Conservation (phyloP, 2,797 vertebrate species). For the Hapalemur alaotrensis region DNA sequence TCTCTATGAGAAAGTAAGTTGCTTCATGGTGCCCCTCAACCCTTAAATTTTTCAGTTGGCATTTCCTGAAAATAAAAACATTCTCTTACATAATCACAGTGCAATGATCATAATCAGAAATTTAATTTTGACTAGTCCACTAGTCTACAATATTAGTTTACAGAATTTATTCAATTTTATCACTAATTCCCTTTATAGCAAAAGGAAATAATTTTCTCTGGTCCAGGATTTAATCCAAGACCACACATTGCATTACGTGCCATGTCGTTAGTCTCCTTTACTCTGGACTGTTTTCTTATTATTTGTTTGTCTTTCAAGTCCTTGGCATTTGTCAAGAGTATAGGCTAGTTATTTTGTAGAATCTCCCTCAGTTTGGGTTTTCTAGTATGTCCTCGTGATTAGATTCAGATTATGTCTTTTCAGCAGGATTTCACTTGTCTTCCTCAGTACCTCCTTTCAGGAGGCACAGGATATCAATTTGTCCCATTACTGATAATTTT, state of each 20-base stretch:
- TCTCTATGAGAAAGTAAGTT: neutral
- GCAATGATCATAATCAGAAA: neutral
- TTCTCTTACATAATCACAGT: neutral
- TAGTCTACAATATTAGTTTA: neutral
- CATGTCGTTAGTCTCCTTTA: neutral
- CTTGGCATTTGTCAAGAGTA: neutral
- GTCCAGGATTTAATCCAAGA: neutral
- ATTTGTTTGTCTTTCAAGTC: neutral
- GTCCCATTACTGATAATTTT: neutral
- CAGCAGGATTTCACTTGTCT: neutral
- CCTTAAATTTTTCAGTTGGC: neutral
- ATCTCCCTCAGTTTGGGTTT: neutral
- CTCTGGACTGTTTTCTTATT: neutral
- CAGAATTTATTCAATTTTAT: constrained; percentile 28
- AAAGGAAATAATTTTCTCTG: neutral
- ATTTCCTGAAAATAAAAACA: constrained; percentile 11
- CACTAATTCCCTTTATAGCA: neutral
- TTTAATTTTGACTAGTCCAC: neutral
- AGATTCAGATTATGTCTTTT: neutral
- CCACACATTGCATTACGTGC: neutral
- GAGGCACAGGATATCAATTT: neutral
- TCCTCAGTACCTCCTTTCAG: neutral
- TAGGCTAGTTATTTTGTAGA: neutral
- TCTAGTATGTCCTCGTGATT: neutral
- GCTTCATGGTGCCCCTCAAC: neutral